phyloP scores from a whole-genome alignment of 2,797 vertebrate genomes.

The Oreortyx pictus region DNA sequence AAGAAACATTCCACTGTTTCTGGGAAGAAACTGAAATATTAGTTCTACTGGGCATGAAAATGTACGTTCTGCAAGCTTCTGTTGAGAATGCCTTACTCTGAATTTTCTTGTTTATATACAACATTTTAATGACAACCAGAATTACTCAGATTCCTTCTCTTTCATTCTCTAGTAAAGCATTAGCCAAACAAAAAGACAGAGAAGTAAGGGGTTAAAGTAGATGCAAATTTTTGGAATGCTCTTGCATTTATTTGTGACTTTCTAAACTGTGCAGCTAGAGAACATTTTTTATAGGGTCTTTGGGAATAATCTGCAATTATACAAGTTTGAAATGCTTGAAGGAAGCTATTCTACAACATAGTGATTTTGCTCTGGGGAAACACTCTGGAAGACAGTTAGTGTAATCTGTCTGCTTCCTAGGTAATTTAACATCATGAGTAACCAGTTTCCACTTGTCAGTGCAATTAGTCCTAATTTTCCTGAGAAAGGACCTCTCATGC shows the following conservation, averaged over 20 bases:
- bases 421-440: neutral
- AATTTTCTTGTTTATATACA: conserved; percentile 70
- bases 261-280: conserved; percentile 50
- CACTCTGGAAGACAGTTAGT: neutral
- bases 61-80: conserved; percentile 63
- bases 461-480: neutral
- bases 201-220: neutral
- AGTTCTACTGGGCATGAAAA: conserved; percentile 60
- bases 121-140: conserved; percentile 73
- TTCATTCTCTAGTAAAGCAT: conserved; percentile 60
- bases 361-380: conserved; percentile 7
- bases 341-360: neutral
- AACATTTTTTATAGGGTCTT: conserved; percentile 19
- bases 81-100: conserved; percentile 76
- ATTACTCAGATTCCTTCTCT: conserved; percentile 62
- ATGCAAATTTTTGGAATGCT: conserved; percentile 32
- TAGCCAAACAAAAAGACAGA: neutral
- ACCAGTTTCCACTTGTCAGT: neutral
- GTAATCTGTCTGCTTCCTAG: neutral
- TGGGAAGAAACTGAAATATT: conserved; percentile 61
- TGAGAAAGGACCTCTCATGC: neutral
- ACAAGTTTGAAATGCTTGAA: conserved; percentile 41
- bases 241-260: conserved; percentile 44
- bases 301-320: conserved; percentile 35
- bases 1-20: conserved; percentile 73